Percentiles rank a stretch among this genome's conserved stretches.
phyloP scores from a whole-genome alignment of 37 sponge, comb jelly and placozoan species.

The Petrosia ficiformis region DNA sequence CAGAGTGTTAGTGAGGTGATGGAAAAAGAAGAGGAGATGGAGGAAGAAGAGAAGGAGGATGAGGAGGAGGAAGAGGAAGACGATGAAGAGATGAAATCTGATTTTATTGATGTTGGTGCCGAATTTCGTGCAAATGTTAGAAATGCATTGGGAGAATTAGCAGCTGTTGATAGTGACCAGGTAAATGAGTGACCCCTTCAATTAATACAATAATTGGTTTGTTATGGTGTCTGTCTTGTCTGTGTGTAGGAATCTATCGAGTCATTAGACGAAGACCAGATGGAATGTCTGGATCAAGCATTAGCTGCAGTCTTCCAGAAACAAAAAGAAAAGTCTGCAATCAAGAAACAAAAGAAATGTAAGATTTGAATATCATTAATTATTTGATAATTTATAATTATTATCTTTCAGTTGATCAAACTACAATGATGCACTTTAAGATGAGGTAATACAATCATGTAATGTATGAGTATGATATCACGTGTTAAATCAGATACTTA shows the following conservation, averaged over 20 bases:
- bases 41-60: background rate
- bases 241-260: background rate
- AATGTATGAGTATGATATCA: no score
- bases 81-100: background rate
- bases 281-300: slow-evolving; percentile 60
- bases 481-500: no score
- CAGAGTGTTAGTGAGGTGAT: slow-evolving; percentile 33
- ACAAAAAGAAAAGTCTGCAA: slow-evolving; percentile 5
- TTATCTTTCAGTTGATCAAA: slow-evolving; percentile 25
- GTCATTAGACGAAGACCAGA: slow-evolving; percentile 64
- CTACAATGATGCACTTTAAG: slow-evolving; percentile 42
- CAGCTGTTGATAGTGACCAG: slow-evolving; percentile 26
- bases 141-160: slow-evolving; percentile 57
- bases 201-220: no score
- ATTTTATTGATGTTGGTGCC: slow-evolving; percentile 32
- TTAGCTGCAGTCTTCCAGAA: slow-evolving; percentile 52
- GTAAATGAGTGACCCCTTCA: no score
- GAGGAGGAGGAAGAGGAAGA: slow-evolving; percentile 1
- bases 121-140: slow-evolving; percentile 44
- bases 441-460: slow-evolving; percentile 45
- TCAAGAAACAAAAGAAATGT: slow-evolving; percentile 58
- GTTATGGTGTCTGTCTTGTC: no score
- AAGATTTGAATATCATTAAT: background rate
- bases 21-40: slow-evolving; percentile 8
- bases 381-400: background rate